phyloP scores from a whole-genome alignment of 2,888 invertebrate genomes.

The Drosophila barbarae region DNA sequence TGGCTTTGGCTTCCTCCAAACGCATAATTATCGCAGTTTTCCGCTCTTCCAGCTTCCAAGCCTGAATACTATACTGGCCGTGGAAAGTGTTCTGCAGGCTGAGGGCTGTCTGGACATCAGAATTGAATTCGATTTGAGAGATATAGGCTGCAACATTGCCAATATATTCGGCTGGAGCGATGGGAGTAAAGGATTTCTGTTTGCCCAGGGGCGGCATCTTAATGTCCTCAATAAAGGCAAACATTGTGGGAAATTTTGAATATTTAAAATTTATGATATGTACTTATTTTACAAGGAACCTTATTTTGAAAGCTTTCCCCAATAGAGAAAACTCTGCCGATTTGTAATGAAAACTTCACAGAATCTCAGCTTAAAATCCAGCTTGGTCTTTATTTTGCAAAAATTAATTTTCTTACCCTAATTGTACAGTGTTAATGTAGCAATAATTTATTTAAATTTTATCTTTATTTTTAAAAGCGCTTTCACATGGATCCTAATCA shows the following conservation, averaged over 20 bases:
- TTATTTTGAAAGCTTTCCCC: neutral
- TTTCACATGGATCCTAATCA: constrained; percentile 62
- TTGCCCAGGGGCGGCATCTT: constrained; percentile 21
- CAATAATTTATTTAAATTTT: constrained; percentile 56
- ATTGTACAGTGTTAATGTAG: constrained; percentile 56
- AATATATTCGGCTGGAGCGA: constrained; percentile 16
- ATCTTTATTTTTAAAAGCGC: constrained; percentile 57
- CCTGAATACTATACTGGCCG: constrained; percentile 10
- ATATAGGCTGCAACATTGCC: constrained; percentile 13
- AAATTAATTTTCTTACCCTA: constrained; percentile 28
- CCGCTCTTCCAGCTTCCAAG: constrained; percentile 5
- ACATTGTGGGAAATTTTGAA: constrained; percentile 21
- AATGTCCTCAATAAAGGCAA: constrained; percentile 28
- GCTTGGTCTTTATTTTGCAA: constrained; percentile 49
- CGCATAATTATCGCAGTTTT: constrained; percentile 1
- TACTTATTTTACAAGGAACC: neutral
- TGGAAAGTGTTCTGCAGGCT: neutral
- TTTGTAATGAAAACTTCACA: neutral
- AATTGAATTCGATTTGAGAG: constrained; percentile 8
- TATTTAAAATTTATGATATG: too few species aligned
- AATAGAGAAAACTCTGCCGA: neutral
- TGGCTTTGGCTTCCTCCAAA: constrained; percentile 27
- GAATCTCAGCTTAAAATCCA: constrained; percentile 44
- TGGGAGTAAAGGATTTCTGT: constrained; percentile 20
- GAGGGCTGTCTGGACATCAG: constrained; percentile 8